Conservation (phyloP, 2,113 vertebrate genomes). For the Morone chrysops region DNA sequence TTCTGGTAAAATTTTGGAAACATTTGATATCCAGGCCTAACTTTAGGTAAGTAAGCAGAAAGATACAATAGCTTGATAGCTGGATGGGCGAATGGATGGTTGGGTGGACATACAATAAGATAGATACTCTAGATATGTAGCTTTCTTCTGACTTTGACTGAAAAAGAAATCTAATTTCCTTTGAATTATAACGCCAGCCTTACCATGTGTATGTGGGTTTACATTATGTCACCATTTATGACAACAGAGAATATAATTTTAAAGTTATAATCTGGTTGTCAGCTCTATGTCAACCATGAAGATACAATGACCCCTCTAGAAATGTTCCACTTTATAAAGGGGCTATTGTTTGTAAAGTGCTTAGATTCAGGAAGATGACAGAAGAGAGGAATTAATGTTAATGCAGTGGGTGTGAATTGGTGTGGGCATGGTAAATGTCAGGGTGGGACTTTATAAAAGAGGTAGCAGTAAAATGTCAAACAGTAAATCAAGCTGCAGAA, state of each 20-base stretch:
- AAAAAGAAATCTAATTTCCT: background rate
- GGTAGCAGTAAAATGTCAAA: constrained; percentile 67
- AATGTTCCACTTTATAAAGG: background rate
- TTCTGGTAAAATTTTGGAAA: background rate
- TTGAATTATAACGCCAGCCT: background rate
- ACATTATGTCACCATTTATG: too few relatives aligned
- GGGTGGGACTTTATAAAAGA: constrained; percentile 63
- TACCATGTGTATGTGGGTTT: background rate
- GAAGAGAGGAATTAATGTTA: background rate
- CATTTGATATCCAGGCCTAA: background rate
- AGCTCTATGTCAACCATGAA: background rate
- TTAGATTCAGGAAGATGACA: constrained; percentile 1
- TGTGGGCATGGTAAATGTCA: constrained; percentile 48
- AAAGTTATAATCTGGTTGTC: background rate
- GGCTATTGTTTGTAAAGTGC: background rate
- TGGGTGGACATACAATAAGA: background rate
- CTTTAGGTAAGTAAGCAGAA: background rate
- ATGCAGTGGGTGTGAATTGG: constrained; percentile 29
- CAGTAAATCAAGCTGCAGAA: constrained; percentile 59
- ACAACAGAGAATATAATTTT: too few relatives aligned
- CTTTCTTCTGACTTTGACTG: background rate
- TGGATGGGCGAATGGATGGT: background rate
- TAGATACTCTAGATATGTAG: background rate
- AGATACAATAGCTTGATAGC: background rate
- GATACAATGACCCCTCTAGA: background rate